Evolutionary conservation across 2,113 vertebrate species (phyloP).

Genomic region (Alexandromys fortis): DNA sequence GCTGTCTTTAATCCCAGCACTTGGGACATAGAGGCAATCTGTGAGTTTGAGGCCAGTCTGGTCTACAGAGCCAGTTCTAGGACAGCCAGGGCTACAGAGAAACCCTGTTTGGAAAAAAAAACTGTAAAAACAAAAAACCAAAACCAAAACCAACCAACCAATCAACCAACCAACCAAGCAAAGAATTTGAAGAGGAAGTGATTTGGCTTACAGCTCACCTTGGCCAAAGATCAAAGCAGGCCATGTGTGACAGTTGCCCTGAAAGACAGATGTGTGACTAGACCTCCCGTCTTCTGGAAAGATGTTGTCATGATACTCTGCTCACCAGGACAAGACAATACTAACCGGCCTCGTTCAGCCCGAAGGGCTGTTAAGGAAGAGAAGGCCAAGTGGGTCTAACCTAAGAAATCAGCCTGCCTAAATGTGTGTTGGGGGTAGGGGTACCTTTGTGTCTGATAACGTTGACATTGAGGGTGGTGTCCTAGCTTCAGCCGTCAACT

Average conservation of each 20-base stretch:
- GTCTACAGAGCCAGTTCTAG: background rate
- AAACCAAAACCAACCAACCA: no score
- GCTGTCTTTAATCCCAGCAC: no score
- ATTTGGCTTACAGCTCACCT: background rate
- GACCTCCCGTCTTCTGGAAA: background rate
- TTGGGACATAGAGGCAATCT: no score
- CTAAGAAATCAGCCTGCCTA: background rate
- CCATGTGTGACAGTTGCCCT: background rate
- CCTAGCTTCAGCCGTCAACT: background rate
- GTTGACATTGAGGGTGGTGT: background rate
- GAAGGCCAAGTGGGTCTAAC: background rate
- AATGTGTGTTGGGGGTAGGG: background rate
- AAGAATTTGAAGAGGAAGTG: background rate
- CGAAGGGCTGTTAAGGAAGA: background rate
- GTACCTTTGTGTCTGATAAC: background rate
- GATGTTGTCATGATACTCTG: background rate
- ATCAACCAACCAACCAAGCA: background rate
- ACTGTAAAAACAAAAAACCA: no score
- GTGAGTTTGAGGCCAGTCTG: no score
- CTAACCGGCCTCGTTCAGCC: background rate
- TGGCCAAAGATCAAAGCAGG: background rate
- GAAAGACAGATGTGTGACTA: background rate
- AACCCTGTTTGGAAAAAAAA: background rate
- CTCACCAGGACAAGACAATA: background rate
- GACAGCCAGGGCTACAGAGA: background rate